Evolutionary conservation across 2,797 vertebrate species (phyloP), one percentile per base, ranked within the genome.

Genomic region (Myoxocephalus aenaeus): DNA sequence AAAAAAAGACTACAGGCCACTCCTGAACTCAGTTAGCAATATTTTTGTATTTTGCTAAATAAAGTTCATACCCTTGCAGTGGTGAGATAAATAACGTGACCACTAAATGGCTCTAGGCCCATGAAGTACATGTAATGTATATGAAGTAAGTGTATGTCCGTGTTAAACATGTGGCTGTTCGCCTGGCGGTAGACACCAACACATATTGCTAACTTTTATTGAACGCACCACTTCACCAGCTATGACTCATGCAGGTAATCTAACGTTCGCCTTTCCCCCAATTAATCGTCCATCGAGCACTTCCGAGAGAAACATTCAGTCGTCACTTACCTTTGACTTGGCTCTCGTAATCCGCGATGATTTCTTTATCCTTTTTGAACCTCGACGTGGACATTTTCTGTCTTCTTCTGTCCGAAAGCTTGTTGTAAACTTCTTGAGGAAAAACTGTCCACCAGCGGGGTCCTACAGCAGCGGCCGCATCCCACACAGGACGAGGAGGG

Each of bases 321-420:
- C 44, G 5, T 11, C 38, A 12, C 40, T 11, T 94, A 99, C 98
- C 98, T 98, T 99, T 99, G 27, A 99, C 98, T 96, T 99, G 98
- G 89, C 96, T 97, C 94, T 99, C 98, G 90, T 99, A 99, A 61
- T 99, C 98, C 71, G 95, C 96, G 89, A 99, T 97, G 85, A 99
- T 99, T 88, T 99, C 98, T 95, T 99, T 99, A 96, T 99, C 98
- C 94, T 99, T 99, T 92, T 99, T 99, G 92, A 97, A 98, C 96
- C 96, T 96, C 94, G 93, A 95, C 51, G 96, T 94, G 89, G 98
- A 98, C 98, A 99, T 98, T 92, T 95, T 97, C 75, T 17, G 22
- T 53, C 77, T 80, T 73, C 77, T 73, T 36, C 51, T 18, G 76
- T 36, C 51, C 48, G 27, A 20, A 42, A 42, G 68, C 78, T 77